Evolutionary conservation across 2,797 vertebrate genomes (phyloP).

Genomic region (Hirundo rustica): DNA sequence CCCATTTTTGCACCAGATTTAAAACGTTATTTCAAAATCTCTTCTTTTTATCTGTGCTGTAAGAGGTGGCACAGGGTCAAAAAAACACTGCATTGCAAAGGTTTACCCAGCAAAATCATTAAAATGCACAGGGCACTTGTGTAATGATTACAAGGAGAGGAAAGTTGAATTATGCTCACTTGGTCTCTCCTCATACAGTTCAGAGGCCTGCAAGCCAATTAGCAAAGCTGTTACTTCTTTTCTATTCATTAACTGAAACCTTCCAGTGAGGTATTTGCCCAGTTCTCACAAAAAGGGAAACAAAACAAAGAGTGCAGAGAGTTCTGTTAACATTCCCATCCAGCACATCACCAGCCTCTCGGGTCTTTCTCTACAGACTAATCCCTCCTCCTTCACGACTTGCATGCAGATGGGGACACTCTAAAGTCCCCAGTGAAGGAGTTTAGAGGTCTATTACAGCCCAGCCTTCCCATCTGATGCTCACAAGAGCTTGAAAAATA

Average conservation of each 20-base stretch:
- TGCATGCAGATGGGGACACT: neutral
- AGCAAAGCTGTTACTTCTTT: neutral
- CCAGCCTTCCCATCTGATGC: neutral
- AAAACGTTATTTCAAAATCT: neutral
- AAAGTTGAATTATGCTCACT: neutral
- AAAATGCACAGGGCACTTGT: neutral
- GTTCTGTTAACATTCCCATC: neutral
- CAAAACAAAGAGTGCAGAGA: neutral
- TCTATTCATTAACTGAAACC: neutral
- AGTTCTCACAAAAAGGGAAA: neutral
- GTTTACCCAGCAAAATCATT: neutral
- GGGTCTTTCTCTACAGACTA: neutral
- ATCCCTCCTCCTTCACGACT: neutral
- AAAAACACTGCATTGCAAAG: neutral
- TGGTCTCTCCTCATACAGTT: neutral
- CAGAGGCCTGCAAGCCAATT: neutral
- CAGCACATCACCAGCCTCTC: neutral
- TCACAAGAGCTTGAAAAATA: neutral
- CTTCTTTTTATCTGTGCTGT: neutral
- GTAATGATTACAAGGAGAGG: neutral
- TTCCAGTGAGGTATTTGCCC: neutral
- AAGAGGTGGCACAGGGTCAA: neutral
- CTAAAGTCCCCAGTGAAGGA: neutral
- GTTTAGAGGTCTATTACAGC: neutral
- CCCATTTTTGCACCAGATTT: neutral